Evolutionary conservation across 2,888 invertebrate species (phyloP).

Genomic region (Encarsia formosa): DNA sequence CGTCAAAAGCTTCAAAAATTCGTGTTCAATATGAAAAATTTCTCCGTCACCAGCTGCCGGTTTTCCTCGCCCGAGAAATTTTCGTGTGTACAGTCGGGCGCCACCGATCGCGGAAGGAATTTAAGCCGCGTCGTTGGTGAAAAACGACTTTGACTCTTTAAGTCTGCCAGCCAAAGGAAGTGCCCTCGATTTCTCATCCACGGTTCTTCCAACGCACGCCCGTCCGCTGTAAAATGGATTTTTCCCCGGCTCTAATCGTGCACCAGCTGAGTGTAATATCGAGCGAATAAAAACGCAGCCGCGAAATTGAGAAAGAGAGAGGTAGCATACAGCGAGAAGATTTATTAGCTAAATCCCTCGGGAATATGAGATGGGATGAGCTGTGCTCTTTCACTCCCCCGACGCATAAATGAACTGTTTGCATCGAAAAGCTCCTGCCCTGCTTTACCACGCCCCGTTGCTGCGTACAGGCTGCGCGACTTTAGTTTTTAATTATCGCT

Average conservation of each 20-base stretch:
- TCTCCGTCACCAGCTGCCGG: too few species aligned
- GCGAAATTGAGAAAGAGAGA: conserved; percentile 10
- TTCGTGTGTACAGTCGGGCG: too few species aligned
- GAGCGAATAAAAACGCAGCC: conserved; percentile 7
- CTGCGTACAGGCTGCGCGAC: neutral
- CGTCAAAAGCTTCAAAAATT: too few species aligned
- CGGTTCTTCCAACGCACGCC: neutral
- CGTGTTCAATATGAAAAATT: too few species aligned
- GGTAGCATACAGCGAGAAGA: conserved; percentile 11
- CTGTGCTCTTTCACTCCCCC: conserved; percentile 2
- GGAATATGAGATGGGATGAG: conserved; percentile 13
- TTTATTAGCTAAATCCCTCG: conserved; percentile 18
- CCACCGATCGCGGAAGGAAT: too few species aligned
- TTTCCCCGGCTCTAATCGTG: conserved; percentile 15
- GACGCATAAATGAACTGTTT: conserved; percentile 14
- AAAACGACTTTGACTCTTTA: too few species aligned
- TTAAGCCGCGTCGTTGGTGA: too few species aligned
- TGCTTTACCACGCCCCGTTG: neutral
- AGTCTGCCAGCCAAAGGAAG: too few species aligned
- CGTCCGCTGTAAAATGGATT: conserved; percentile 14
- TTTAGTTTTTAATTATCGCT: neutral
- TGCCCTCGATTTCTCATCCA: conserved; percentile 25
- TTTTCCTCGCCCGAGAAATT: too few species aligned
- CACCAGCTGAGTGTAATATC: conserved; percentile 12
- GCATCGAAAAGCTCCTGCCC: too few species aligned